Percentiles rank a stretch among this genome's conserved stretches.
phyloP scores from a whole-genome alignment of 2,888 invertebrate genomes.

The Drosophila subsilvestris region DNA sequence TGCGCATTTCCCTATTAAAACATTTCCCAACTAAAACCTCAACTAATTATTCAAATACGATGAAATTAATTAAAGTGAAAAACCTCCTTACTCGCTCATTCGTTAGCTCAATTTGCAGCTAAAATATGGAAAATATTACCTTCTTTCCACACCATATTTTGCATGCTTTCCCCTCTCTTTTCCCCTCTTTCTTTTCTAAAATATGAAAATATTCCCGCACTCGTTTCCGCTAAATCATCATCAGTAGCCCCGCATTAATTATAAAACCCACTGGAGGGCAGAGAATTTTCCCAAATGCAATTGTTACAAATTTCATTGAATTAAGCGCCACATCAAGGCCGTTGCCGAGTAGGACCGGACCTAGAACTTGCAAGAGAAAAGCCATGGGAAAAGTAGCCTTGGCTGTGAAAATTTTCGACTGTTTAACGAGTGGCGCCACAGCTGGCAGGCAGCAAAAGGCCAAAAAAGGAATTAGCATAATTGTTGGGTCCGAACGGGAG shows the following conservation, averaged over 20 bases:
- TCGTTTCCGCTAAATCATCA: conserved; percentile 33
- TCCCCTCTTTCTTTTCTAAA: not conserved
- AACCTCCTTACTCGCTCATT: not conserved
- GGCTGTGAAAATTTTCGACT: conserved; percentile 58
- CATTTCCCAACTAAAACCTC: not conserved
- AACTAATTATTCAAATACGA: conserved; percentile 19
- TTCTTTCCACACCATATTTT: too few species aligned
- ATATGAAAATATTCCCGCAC: conserved; percentile 23
- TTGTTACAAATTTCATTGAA: conserved; percentile 60
- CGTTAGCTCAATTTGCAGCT: not conserved
- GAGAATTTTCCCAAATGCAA: conserved; percentile 61
- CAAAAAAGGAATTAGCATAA: conserved; percentile 67
- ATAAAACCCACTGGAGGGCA: conserved; percentile 27
- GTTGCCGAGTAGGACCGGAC: not conserved
- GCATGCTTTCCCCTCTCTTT: not conserved
- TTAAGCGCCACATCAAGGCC: conserved; percentile 44
- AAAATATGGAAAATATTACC: not conserved
- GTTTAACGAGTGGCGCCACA: conserved; percentile 66
- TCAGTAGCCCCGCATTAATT: conserved; percentile 33
- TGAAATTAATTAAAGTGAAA: conserved; percentile 25
- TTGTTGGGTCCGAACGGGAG: conserved; percentile 36
- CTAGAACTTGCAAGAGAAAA: not conserved
- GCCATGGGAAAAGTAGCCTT: conserved; percentile 39
- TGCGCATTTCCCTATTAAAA: not conserved
- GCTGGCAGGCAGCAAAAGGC: conserved; percentile 47